A percentile compares a stretch with the other conserved stretches of the same genome.
Conservation (phyloP, 2,113 vertebrate genomes). For the Hiodon tergisus region DNA sequence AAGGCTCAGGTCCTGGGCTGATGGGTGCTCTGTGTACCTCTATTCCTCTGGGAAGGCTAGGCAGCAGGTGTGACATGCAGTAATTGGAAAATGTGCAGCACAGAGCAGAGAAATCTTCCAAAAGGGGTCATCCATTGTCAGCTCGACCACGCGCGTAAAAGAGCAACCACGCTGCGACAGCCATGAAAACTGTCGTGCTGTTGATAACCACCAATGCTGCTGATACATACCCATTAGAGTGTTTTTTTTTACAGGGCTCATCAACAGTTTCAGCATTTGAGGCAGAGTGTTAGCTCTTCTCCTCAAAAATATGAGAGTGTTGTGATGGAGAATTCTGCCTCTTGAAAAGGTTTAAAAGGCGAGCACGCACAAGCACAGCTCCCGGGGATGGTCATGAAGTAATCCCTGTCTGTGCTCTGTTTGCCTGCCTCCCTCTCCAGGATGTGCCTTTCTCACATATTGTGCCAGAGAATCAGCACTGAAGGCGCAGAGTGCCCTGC, state of each 20-base stretch:
- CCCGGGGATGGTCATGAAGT: not conserved
- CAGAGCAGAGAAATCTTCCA: conserved; percentile 54
- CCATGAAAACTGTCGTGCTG: conserved; percentile 54
- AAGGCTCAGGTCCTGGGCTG: not conserved
- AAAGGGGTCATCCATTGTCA: conserved; percentile 58
- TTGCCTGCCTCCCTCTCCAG: conserved; percentile 47
- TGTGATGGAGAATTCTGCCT: too few species aligned
- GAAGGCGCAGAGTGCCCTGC: conserved; percentile 95
- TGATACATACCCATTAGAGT: not conserved
- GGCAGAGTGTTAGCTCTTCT: too few species aligned
- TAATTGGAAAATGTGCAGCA: conserved; percentile 64
- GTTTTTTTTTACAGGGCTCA: not conserved
- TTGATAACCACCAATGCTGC: conserved; percentile 17
- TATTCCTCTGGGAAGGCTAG: conserved; percentile 51
- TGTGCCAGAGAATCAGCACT: conserved; percentile 96
- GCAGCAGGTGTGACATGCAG: conserved; percentile 61
- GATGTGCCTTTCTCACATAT: conserved; percentile 97
- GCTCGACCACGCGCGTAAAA: conserved; percentile 46
- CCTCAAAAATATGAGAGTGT: too few species aligned
- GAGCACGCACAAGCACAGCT: too few species aligned
- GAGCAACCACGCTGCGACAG: conserved; percentile 40
- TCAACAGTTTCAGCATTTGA: too few species aligned
- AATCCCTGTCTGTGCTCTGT: not conserved
- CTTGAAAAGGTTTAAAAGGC: too few species aligned
- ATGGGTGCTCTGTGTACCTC: conserved; percentile 13